Evolutionary conservation across 1,140 invertebrate genomes (phyloP).

Genomic region (Wasmannia auropunctata): DNA sequence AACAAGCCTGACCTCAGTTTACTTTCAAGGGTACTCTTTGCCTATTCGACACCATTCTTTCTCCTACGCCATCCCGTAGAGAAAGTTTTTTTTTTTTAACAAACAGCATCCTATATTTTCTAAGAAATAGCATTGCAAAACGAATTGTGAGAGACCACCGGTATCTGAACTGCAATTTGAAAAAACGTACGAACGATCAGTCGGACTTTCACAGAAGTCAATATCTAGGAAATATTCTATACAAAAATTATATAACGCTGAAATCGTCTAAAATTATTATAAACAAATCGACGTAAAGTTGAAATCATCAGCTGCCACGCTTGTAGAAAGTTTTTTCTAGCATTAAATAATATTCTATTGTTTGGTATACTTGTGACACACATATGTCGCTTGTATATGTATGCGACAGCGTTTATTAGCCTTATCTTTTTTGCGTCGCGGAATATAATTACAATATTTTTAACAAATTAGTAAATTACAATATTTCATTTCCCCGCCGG

Average conservation of each 20-base stretch:
- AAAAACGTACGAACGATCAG: background rate
- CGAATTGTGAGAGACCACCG: background rate
- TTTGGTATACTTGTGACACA: background rate
- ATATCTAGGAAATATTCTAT: background rate
- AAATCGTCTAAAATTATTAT: background rate
- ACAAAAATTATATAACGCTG: background rate
- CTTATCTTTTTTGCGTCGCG: background rate
- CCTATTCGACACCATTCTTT: background rate
- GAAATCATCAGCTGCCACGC: background rate
- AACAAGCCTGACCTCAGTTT: background rate
- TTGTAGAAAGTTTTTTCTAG: background rate
- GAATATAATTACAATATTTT: background rate
- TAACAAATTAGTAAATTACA: background rate
- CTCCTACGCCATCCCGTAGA: background rate
- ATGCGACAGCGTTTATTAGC: background rate
- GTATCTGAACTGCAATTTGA: background rate
- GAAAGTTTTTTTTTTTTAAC: slow-evolving; percentile 7
- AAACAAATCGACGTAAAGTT: background rate
- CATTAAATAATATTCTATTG: background rate
- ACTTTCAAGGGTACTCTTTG: background rate
- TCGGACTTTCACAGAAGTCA: background rate
- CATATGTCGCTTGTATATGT: background rate
- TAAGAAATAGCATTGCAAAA: background rate
- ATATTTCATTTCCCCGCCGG: background rate
- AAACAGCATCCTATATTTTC: background rate